Conservation (phyloP, 2,888 invertebrate species). For the Brassicogethes aeneus region DNA sequence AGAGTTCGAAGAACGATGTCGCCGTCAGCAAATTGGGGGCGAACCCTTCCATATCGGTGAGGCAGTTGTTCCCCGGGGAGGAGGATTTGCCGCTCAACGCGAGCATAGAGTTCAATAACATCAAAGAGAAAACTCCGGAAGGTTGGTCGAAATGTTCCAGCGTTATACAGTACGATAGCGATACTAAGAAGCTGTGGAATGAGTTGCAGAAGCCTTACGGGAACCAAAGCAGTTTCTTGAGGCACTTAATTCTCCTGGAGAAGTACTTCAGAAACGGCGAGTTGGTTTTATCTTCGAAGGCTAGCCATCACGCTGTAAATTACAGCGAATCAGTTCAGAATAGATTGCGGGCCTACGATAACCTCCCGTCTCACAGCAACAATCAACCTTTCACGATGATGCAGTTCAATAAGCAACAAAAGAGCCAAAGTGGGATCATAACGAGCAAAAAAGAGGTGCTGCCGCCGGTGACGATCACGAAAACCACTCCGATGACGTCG, state of each 20-base stretch:
- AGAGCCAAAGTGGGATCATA: constrained; percentile 27
- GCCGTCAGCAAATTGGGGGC: constrained; percentile 61
- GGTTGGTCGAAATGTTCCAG: constrained; percentile 78
- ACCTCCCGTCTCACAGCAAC: constrained; percentile 37
- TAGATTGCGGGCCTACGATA: constrained; percentile 67
- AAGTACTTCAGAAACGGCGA: constrained; percentile 79
- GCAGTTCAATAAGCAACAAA: constrained; percentile 30
- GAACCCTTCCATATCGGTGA: constrained; percentile 74
- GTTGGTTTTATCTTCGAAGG: constrained; percentile 61
- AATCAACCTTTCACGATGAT: constrained; percentile 34
- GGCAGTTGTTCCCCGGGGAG: constrained; percentile 74
- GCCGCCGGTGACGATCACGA: constrained; percentile 8
- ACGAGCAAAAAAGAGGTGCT: constrained; percentile 15
- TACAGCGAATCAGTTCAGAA: constrained; percentile 76
- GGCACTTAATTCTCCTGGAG: constrained; percentile 71
- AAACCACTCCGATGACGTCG: constrained; percentile 36
- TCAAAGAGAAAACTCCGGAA: constrained; percentile 66
- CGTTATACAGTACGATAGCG: constrained; percentile 70
- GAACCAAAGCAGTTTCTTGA: constrained; percentile 75
- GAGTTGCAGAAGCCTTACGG: constrained; percentile 80
- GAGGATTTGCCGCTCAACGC: constrained; percentile 72
- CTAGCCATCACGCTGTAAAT: constrained; percentile 63
- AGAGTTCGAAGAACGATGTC: constrained; percentile 44
- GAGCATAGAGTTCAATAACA: constrained; percentile 63
- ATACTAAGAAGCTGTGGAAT: constrained; percentile 74